These are phyloP conservation scores for Limenitis camilla DNA, from an alignment of 2,888 invertebrate species.

Conservation along the genomic window DNA sequence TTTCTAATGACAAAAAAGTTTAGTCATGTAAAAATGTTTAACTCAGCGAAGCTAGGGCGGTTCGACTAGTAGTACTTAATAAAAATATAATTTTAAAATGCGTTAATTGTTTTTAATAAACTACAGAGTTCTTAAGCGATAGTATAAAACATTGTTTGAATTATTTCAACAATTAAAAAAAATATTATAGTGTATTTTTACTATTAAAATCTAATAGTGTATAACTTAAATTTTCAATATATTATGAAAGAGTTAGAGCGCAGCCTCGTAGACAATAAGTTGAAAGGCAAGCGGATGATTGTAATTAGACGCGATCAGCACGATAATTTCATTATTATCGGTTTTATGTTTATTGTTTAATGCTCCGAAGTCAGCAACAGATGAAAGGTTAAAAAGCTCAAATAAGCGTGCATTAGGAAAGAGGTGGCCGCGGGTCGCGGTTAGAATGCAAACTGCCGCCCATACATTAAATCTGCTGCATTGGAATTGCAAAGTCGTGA, in stretches of 20 bases:
- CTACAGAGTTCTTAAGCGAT: too few species aligned
- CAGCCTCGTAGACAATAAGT: constrained; percentile 11
- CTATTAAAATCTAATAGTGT: too few species aligned
- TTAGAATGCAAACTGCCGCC: constrained; percentile 75
- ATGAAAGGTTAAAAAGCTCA: constrained; percentile 75
- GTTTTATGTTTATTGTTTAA: constrained; percentile 68
- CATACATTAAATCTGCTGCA: constrained; percentile 74
- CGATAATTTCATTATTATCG: constrained; percentile 43
- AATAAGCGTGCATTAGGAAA: constrained; percentile 75
- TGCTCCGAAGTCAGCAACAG: constrained; percentile 61
- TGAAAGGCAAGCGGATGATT: constrained; percentile 21
- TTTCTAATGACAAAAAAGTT: too few species aligned
- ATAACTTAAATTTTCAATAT: too few species aligned
- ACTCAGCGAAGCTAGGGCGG: too few species aligned
- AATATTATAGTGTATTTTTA: too few species aligned
- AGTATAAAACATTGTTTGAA: too few species aligned
- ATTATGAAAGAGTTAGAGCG: neutral
- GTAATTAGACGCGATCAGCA: constrained; percentile 47
- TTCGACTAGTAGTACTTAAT: too few species aligned
- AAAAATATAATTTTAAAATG: too few species aligned
- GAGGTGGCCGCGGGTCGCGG: constrained; percentile 73
- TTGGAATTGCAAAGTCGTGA: constrained; percentile 75
- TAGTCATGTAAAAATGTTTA: too few species aligned
- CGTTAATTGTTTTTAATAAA: too few species aligned
- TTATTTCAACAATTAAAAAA: too few species aligned